A percentile compares a stretch with the other conserved stretches of the same genome.
phyloP scores from a whole-genome alignment of 2,113 vertebrate species.

The Neopipo cinnamomea region DNA sequence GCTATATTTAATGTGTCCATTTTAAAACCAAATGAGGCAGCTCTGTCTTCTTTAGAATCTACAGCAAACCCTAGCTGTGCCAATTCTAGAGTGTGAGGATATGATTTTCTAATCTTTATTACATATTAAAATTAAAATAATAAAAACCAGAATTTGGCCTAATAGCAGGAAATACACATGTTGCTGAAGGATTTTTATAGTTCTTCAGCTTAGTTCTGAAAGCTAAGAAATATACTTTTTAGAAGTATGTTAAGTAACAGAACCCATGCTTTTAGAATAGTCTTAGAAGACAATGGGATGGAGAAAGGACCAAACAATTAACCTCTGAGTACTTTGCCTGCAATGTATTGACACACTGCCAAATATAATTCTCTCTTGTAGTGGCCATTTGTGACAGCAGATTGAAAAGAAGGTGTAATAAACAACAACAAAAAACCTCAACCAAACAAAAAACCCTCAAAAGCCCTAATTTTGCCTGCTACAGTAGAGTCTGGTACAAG shows the following conservation, averaged over 20 bases:
- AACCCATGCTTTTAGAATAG: neutral
- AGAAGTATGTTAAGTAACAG: neutral
- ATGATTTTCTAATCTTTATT: conserved; percentile 67
- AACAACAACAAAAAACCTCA: neutral
- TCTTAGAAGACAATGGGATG: neutral
- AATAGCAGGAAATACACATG: neutral
- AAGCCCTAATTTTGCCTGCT: neutral
- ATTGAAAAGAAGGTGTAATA: neutral
- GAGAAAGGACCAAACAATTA: conserved; percentile 4
- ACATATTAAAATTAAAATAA: conserved; percentile 70
- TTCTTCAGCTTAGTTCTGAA: neutral
- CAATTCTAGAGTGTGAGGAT: conserved; percentile 68
- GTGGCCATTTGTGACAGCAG: neutral
- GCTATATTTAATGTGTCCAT: conserved; percentile 71
- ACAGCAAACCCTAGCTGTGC: conserved; percentile 58
- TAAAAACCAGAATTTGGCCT: conserved; percentile 24
- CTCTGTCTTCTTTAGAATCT: conserved; percentile 56
- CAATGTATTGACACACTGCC: neutral
- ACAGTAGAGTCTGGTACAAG: neutral
- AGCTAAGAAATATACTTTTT: neutral
- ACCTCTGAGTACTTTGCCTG: neutral
- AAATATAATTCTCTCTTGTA: neutral
- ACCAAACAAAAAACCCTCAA: neutral
- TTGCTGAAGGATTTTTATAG: neutral
- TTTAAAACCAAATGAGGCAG: conserved; percentile 78